Evolutionary conservation across 2,113 vertebrate genomes (phyloP), one percentile per base, ranked within the genome.

Genomic region (Speoplatyrhinus poulsoni): DNA sequence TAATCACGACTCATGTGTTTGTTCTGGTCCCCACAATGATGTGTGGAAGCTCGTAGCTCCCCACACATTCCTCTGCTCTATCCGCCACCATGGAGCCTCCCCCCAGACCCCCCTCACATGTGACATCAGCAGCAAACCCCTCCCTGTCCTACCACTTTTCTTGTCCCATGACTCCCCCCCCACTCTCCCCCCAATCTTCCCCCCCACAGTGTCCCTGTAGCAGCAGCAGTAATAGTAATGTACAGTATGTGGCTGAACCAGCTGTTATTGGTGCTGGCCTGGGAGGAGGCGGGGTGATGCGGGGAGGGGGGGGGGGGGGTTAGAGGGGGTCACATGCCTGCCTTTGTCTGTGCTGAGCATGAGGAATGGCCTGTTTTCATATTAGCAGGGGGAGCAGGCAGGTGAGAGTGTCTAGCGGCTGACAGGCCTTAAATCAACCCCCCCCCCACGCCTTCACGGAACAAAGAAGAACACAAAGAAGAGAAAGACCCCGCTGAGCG

Each of bases 121-220:
- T 90, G 85, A 93, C 90, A 92, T 92, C 91, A 92, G 57, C 67
- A 66, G 72, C 82, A 76, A 26, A 72, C 74, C 66, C 84, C 88
- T 71, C 81, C 69, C 47, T 17, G 47, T 67, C 79, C 86, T 84
- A 85, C 77, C 87, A 81, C 85, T 67, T 10, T 81, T 0, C 65
- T 63, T 81, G 65, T 46, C 62, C 64, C 61, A 62, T 67, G 76
- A 81, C 74, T 70, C 41, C 6, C 12, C 33, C 12, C 33, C 6
- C 15, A 41, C 36, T 1, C 72, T 70, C 70, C 62, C 69, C 61
- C 69, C 9, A 1, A 9, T 17, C 48, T 11, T 33, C 12, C 9
- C 26, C 26, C 26, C 26, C 26, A 26, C 2, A 2, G 2, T 3
- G 26, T 26, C 26, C 26, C 26, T 26, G 26, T 26, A 26, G 26